These are phyloP conservation scores for Heterotis niloticus DNA, from an alignment of 2,113 vertebrate genomes.

Conservation along the genomic window DNA sequence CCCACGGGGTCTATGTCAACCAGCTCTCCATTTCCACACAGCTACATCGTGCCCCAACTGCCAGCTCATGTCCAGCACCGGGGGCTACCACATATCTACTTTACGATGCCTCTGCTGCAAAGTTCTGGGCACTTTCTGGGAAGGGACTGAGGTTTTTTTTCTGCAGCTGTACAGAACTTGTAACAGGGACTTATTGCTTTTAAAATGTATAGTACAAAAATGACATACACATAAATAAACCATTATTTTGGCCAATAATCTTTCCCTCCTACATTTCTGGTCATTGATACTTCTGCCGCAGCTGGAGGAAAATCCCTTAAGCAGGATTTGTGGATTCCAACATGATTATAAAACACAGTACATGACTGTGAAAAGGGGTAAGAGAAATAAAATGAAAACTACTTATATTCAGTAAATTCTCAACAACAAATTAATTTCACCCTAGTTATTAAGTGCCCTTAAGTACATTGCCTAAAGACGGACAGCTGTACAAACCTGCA, in stretches of 20 bases:
- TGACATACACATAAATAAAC: background rate
- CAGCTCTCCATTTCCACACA: too few species aligned
- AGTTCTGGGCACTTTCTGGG: background rate
- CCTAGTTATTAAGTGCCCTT: too few species aligned
- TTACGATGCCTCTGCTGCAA: background rate
- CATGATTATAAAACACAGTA: constrained; percentile 15
- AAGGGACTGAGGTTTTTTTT: background rate
- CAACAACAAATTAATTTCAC: too few species aligned
- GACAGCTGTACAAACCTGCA: background rate
- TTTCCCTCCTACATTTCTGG: background rate
- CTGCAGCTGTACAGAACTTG: background rate
- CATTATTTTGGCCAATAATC: background rate
- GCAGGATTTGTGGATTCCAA: constrained; percentile 26
- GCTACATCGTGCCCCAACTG: too few species aligned
- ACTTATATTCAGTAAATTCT: too few species aligned
- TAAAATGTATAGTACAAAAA: constrained; percentile 2
- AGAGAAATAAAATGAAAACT: background rate
- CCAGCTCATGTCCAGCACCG: too few species aligned
- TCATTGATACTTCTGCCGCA: background rate
- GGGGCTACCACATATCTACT: background rate
- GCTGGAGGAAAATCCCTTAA: constrained; percentile 24
- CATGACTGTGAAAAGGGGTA: background rate
- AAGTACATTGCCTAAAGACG: background rate
- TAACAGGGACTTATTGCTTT: background rate
- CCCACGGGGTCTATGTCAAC: too few species aligned